A percentile compares a stretch with the other conserved stretches of the same genome.
Conservation (phyloP, 2,797 vertebrate species). For the Pristis pectinata region DNA sequence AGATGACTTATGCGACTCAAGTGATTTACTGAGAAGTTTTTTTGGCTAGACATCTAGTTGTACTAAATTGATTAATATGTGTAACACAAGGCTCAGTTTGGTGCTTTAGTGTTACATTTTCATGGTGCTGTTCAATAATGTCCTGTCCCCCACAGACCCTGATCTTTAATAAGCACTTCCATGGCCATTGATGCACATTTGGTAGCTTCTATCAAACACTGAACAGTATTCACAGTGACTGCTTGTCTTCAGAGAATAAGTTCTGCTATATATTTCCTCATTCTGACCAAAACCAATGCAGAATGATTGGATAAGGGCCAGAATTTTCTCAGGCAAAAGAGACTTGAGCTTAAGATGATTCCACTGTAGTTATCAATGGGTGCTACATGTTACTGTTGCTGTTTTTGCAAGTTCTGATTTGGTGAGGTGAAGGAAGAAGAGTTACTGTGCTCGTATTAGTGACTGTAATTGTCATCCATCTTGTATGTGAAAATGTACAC, state of each 20-base stretch:
- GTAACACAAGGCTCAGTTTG: not conserved
- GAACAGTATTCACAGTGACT: not conserved
- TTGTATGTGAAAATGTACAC: conserved; percentile 37
- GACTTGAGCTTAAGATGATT: not conserved
- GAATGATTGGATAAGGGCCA: not conserved
- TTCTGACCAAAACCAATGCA: not conserved
- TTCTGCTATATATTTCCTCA: not conserved
- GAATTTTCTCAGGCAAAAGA: not conserved
- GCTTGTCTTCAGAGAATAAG: not conserved
- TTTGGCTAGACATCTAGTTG: not conserved
- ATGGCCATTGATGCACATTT: not conserved
- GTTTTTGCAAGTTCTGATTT: not conserved
- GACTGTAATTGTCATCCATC: conserved; percentile 30
- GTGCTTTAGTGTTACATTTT: not conserved
- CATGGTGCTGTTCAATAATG: not conserved
- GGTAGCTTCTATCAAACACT: not conserved
- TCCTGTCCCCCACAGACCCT: not conserved
- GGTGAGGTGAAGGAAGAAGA: not conserved
- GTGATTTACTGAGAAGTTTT: not conserved
- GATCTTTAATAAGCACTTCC: conserved; percentile 38
- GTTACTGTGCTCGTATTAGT: not conserved
- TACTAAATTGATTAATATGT: not conserved
- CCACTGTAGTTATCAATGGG: not conserved
- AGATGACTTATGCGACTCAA: too few relatives aligned
- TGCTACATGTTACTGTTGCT: not conserved